Base-by-base conservation (phyloP, 2,797 vertebrate species). In the Microcaecilia unicolor region DNA sequence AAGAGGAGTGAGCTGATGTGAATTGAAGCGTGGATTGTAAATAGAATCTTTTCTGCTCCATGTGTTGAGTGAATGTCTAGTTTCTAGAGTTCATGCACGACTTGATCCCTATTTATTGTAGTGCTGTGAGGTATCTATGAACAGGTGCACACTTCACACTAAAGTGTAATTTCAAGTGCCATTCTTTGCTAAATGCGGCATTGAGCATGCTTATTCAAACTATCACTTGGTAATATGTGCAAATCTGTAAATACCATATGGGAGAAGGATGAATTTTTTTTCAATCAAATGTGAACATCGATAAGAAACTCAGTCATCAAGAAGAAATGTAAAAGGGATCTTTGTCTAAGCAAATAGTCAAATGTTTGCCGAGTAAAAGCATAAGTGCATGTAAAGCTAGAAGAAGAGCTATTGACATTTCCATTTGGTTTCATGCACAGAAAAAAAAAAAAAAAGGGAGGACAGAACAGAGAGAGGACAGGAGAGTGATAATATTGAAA, bases 31-130 rank as follows among this genome's bases (percentile, higher is more conserved):
- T 25, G 9, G 8, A 7, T 33, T 24, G 25, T 26, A 25, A 28
- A 25, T 2, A 26, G 4, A 11, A 21, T 5, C 22, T 11, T 20
- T 25, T 19, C n/a, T 46, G 7, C 4, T 44, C 41, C 17, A 25
- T 2, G 35, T 47, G 39, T 52, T 13, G 10, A 18, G 10, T 7
- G 22, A 13, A 6, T 47, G 41, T 49, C 36, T 14, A 35, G 15
- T 37, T 16, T 28, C 15, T 25, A 15, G 16, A 35, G 22, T 15
- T 25, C 15, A 35, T 39, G 6, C 18, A 4, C 46, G 11, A 7
- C 9, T 20, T 48, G 37, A 20, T 29, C 4, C 24, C 4, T 47
- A 7, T 45, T 32, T 46, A 37, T 44, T 27, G 17, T 18, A 4
- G 9, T 17, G 19, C 7, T 31, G 2, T 27, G 15, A 21, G 22